Evolutionary conservation across 2,888 invertebrate genomes (phyloP).

Genomic region (Polymixis flavicincta): DNA sequence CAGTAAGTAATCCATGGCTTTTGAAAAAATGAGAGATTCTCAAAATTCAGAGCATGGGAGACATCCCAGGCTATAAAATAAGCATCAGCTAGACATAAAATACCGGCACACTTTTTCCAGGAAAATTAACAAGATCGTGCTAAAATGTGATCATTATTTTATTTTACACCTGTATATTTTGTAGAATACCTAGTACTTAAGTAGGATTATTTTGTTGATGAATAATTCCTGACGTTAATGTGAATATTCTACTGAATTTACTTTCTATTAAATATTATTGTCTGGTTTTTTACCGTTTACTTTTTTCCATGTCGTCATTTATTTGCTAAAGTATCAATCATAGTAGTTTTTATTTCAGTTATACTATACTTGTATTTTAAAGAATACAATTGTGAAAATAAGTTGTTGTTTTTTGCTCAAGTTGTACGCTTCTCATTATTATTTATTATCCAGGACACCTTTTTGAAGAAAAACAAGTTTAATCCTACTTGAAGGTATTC

Average conservation of each 20-base stretch:
- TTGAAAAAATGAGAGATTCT: too few species aligned
- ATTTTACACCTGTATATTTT: constrained; percentile 13
- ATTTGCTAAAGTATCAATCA: background rate
- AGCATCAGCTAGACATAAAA: background rate
- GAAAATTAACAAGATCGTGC: constrained; percentile 2
- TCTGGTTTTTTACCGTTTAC: too few species aligned
- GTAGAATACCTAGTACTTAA: background rate
- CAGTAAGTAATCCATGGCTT: too few species aligned
- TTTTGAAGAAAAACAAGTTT: background rate
- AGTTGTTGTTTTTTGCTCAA: background rate
- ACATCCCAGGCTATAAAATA: background rate
- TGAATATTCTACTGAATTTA: constrained; percentile 8
- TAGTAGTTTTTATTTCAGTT: background rate
- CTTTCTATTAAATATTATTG: background rate
- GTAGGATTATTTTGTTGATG: background rate
- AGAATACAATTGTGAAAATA: background rate
- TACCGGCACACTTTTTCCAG: background rate
- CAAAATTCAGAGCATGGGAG: too few species aligned
- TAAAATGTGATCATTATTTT: constrained; percentile 15
- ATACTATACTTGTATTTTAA: background rate
- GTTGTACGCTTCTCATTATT: background rate
- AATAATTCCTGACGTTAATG: constrained; percentile 2
- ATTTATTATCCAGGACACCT: background rate
- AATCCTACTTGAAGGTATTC: background rate
- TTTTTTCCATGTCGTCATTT: background rate